Evolutionary conservation across 2,797 vertebrate species (phyloP), one percentile per base, ranked within the genome.

Genomic region (Dallia pectoralis): DNA sequence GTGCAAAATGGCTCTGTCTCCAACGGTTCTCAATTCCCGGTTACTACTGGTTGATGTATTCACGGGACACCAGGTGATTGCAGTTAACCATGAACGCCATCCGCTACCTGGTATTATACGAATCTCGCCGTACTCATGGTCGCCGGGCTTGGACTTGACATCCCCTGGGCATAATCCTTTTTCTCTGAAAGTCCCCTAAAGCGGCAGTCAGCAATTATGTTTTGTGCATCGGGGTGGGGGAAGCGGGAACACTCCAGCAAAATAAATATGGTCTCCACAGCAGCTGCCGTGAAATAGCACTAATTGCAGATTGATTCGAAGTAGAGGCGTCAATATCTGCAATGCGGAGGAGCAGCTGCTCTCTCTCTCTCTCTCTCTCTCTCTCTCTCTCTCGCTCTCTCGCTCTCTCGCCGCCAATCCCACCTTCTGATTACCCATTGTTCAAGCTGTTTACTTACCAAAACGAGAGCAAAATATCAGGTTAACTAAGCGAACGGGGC

Each of bases 261-360:
- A 92, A 91, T 87, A 92, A 88, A 90, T 91, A 82, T 80, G 80
- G 81, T 79, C 79, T 82, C 91, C 86, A 87, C 88, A 94, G 93
- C 92, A 94, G 93, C 92, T 95, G 88, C 82, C 87, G 83, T 94
- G 94, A 91, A 93, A 94, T 89, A 86, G 79, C 80, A 81, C 87
- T 95, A 94, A 95, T 92, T 94, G 85, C 87, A 82, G 91, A 93
- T 92, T 93, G 93, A 93, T 93, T 91, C 82, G 91, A 89, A 90
- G 90, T 91, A 81, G 89, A 90, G 88, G 88, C 89, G 89, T 90
- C 85, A 86, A 89, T 88, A 91, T 83, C 83, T 87, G 84, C 78
- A 89, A 86, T 88, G 88, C 89, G 85, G 89, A 85, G 86, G 74
- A 84, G 76, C 89, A 56, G 90, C 89, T 90, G 88, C 89, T n/a